Conservation (phyloP, 2,113 vertebrate species). For the Ochotona curzoniae region DNA sequence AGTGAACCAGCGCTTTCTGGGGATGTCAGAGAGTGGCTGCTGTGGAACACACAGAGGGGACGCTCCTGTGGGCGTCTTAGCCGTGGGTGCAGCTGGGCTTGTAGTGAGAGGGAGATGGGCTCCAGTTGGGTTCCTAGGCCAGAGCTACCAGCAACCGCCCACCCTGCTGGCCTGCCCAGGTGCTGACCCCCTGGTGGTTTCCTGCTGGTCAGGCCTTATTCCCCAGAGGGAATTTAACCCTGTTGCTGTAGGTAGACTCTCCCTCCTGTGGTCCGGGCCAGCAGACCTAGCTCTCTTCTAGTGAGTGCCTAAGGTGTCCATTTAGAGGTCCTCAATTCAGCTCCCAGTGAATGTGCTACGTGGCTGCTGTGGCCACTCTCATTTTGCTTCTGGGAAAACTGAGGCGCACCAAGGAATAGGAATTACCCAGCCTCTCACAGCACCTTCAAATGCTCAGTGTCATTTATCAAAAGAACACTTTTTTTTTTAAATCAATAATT, state of each 20-base stretch:
- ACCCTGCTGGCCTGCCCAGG: accelerated
- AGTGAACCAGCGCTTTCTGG: accelerated
- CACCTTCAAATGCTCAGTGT: too few relatives aligned
- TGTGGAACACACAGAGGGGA: accelerated
- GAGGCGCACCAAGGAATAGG: background rate
- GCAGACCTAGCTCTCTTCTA: background rate
- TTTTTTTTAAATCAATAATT: background rate
- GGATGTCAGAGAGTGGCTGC: background rate
- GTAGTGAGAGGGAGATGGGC: background rate
- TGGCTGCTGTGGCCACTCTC: accelerated
- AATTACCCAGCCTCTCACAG: accelerated
- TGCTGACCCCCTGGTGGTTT: accelerated
- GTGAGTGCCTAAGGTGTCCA: background rate
- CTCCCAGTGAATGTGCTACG: accelerated
- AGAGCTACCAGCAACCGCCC: background rate
- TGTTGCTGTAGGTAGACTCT: background rate
- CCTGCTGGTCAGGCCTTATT: background rate
- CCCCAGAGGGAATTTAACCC: accelerated
- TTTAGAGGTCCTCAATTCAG: background rate
- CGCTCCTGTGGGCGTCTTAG: background rate
- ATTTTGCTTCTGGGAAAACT: accelerated
- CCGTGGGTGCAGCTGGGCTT: accelerated
- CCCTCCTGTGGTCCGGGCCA: background rate
- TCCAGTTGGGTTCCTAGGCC: accelerated
- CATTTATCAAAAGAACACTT: background rate